phyloP scores from a whole-genome alignment of 2,888 invertebrate species.

The Priocnemis perturbator region DNA sequence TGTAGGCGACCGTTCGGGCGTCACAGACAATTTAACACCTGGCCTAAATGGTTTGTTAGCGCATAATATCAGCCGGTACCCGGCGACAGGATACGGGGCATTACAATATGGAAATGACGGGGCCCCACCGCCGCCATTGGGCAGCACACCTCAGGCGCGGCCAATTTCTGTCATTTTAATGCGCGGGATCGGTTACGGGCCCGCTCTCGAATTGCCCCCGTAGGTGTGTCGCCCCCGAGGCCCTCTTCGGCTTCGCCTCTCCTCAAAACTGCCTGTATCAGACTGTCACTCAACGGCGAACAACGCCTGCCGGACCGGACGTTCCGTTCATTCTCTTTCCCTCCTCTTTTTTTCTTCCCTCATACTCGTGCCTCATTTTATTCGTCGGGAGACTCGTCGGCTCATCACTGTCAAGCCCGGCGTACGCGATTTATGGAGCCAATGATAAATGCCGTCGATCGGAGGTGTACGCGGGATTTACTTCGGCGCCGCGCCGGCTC shows the following conservation, averaged over 20 bases:
- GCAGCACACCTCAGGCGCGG: conserved; percentile 66
- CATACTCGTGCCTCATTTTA: too few species aligned
- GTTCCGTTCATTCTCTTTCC: too few species aligned
- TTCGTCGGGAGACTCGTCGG: too few species aligned
- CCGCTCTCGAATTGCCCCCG: conserved; percentile 33
- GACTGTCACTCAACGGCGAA: too few species aligned
- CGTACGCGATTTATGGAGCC: too few species aligned
- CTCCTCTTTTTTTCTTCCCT: too few species aligned
- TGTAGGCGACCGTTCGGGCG: conserved; percentile 62
- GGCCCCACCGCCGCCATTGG: conserved; percentile 51
- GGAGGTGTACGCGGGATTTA: too few species aligned
- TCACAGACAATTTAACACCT: conserved; percentile 75
- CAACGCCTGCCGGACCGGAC: too few species aligned
- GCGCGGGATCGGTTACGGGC: conserved; percentile 37
- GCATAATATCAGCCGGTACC: conserved; percentile 68
- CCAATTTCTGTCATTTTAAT: conserved; percentile 71
- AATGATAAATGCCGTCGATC: too few species aligned
- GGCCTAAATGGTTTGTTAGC: conserved; percentile 73
- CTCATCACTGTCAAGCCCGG: too few species aligned
- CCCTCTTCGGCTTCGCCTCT: neutral
- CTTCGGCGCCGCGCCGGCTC: too few species aligned
- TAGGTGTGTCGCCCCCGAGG: too few species aligned
- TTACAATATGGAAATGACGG: conserved; percentile 74
- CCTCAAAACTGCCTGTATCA: neutral
- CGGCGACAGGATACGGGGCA: conserved; percentile 69